Base-by-base conservation (phyloP, 2,888 invertebrate genomes). In the Erpobdella octoculata region DNA sequence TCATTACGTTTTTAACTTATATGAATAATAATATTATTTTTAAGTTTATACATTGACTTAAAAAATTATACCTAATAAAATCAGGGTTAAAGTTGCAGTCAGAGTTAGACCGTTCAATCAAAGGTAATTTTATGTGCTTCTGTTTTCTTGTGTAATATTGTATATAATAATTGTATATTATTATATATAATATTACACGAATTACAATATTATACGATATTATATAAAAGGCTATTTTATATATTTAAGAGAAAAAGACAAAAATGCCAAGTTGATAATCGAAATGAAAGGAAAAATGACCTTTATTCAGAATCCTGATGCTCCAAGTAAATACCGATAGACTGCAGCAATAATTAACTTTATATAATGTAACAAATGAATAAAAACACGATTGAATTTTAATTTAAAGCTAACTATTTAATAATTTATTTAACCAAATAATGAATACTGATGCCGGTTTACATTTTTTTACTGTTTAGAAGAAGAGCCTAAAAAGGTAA, bases 11-110 rank as follows among this genome's bases (percentile, higher is more conserved):
- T n/a, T n/a, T n/a, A 5, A 1, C 5, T 46, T 2, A 46, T n/a
- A 46, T 46, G 21, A 46, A 46, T 46, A 46, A 48, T n/a, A n/a
- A 48, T 6, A 21, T 48, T 48, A 48, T 21, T 48, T 9, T 48
- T 48, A 9, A 48, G 4, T 21, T 5, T 48, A 21, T n/a, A 5
- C 21, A 31, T 12, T 4, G 18, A 61, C 25, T 31, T 33, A 61
- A 28, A 5, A 28, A 31, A 62, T 35, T 9, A 62, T 4, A 31
- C 3, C 21, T 66, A 15, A 25, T 69, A 31, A 1, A 59, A 41
- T 1, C 74, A 82, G 82, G 70, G 80, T 82, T 5, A 80, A 80
- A 73, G 82, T 82, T 41, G 82, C 81, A n/a, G 82, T 82, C n/a
- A 71, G 82, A 74, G 80, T 81, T 41, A 78, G 82, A 15, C 82